Conservation (phyloP, 2,888 invertebrate species). For the Hofmannophila pseudospretella region DNA sequence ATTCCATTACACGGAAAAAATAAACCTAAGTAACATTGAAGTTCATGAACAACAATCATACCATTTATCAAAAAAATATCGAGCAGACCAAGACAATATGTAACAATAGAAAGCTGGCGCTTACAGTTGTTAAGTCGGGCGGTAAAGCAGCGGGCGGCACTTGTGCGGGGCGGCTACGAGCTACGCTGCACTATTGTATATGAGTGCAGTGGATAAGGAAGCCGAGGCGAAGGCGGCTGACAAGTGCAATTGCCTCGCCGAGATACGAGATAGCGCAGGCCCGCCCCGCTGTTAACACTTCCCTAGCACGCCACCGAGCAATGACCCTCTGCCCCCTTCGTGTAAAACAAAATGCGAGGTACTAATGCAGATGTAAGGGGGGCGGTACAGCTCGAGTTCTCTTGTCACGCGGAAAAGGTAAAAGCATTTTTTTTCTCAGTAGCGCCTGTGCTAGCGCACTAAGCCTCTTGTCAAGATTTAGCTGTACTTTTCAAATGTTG, state of each 20-base stretch:
- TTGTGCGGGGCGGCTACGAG: no score
- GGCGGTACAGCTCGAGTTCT: not conserved
- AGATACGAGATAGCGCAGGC: constrained; percentile 65
- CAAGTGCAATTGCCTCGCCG: constrained; percentile 56
- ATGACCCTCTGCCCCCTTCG: constrained; percentile 25
- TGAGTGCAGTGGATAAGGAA: constrained; percentile 14
- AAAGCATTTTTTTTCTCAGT: no score
- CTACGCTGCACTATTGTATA: constrained; percentile 1
- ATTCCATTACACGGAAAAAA: no score
- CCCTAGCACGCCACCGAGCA: constrained; percentile 49
- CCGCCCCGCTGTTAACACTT: constrained; percentile 62
- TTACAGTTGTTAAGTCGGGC: constrained; percentile 5
- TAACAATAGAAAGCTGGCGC: constrained; percentile 5
- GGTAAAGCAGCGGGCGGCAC: not conserved
- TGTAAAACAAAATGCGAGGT: not conserved
- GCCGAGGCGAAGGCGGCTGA: constrained; percentile 36
- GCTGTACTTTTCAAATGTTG: no score
- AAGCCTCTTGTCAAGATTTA: no score
- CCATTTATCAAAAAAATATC: no score
- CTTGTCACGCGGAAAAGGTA: no score
- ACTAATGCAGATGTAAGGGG: constrained; percentile 8
- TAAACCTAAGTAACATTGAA: no score
- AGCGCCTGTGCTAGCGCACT: no score
- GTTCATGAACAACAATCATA: no score
- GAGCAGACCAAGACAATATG: constrained; percentile 8